These are phyloP conservation scores for Hypena proboscidalis DNA, from an alignment of 2,888 invertebrate species.

Conservation along the genomic window DNA sequence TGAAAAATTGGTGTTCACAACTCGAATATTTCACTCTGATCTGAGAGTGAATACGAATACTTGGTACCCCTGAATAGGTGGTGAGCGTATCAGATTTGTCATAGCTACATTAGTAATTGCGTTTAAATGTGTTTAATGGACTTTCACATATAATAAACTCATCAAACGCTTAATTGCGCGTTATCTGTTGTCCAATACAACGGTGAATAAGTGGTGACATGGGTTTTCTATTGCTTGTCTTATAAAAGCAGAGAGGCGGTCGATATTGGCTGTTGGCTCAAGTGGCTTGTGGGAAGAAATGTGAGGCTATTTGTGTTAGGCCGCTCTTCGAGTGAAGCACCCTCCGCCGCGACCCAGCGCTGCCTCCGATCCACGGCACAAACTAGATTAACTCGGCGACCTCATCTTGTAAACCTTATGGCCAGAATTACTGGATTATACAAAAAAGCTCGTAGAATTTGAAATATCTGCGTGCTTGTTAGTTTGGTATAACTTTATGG, in stretches of 20 bases:
- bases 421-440: conserved; percentile 51
- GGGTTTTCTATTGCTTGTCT: conserved; percentile 59
- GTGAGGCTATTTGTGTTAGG: conserved; percentile 73
- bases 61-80: no score
- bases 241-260: conserved; percentile 63
- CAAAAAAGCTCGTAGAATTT: conserved; percentile 27
- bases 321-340: conserved; percentile 58
- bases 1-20: no score
- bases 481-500: no score
- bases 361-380: conserved; percentile 52
- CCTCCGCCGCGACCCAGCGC: conserved; percentile 52
- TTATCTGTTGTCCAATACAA: conserved; percentile 30
- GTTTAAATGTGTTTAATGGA: no score
- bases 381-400: conserved; percentile 74
- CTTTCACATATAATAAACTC: conserved; percentile 4
- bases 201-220: conserved; percentile 40
- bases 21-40: no score
- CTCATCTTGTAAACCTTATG: conserved; percentile 54
- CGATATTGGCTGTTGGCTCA: conserved; percentile 70
- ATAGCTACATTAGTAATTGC: no score
- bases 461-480: no score
- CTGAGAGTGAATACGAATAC: no score
- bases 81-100: no score
- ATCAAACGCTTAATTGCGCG: conserved; percentile 25
- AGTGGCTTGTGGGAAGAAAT: conserved; percentile 73